Conservation (phyloP, 1,140 invertebrate species). For the Papilio aristodemus region DNA sequence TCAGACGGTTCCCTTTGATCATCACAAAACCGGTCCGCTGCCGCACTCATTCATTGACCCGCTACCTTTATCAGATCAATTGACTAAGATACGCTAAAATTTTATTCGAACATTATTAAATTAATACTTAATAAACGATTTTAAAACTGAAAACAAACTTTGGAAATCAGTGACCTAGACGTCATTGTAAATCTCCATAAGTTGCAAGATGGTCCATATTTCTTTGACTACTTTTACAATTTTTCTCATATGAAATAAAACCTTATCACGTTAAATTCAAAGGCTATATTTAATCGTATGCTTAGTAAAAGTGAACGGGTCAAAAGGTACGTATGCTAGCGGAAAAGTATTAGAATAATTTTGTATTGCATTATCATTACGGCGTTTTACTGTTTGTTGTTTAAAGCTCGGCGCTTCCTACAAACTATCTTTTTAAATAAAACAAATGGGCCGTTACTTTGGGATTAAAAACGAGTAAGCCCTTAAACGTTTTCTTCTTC, state of each 20-base stretch:
- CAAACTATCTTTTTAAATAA: too few species aligned
- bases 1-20: too few species aligned
- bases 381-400: not conserved
- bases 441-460: too few species aligned
- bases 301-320: not conserved
- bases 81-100: too few species aligned
- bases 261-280: not conserved
- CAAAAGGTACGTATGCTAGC: not conserved
- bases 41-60: too few species aligned
- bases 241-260: not conserved
- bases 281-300: not conserved
- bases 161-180: slow-evolving; percentile 9
- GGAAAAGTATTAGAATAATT: slow-evolving; percentile 1
- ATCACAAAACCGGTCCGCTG: too few species aligned
- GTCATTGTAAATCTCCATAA: slow-evolving; percentile 12
- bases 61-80: too few species aligned
- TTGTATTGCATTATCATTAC: not conserved
- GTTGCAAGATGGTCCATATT: slow-evolving; percentile 25
- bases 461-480: too few species aligned
- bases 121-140: not conserved
- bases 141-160: not conserved
- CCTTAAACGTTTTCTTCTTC: too few species aligned
- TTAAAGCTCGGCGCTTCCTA: not conserved
- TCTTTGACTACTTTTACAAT: slow-evolving; percentile 13
- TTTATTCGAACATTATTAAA: too few species aligned